These are phyloP conservation scores for Calycopis cecrops DNA, from an alignment of 1,140 invertebrate genomes.

Conservation along the genomic window DNA sequence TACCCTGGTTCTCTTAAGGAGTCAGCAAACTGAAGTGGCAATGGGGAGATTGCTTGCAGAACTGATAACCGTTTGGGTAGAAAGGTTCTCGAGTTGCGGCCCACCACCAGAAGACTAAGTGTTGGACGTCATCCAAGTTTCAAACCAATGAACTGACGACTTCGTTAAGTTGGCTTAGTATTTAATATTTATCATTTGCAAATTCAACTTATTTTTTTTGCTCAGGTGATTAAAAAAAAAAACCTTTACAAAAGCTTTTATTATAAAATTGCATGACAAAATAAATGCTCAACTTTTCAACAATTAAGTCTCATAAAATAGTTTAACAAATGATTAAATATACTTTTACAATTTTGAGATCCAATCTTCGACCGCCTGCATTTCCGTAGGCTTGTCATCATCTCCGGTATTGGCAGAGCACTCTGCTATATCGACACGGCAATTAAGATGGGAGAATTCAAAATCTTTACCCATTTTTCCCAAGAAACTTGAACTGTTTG, in stretches of 20 bases:
- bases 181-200: no score
- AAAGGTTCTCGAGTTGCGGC: no score
- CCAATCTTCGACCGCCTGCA: conserved; percentile 80
- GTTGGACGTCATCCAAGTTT: no score
- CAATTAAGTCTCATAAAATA: not conserved
- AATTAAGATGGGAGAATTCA: conserved; percentile 83
- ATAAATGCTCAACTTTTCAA: conserved; percentile 1
- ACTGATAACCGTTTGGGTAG: no score
- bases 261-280: conserved; percentile 10
- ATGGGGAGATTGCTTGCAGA: no score
- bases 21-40: no score
- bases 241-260: not conserved
- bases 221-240: no score
- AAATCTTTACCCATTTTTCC: conserved; percentile 88
- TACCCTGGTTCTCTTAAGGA: no score
- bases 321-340: conserved; percentile 9
- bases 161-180: no score
- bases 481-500: conserved; percentile 77
- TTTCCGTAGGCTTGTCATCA: conserved; percentile 73
- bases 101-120: no score
- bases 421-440: conserved; percentile 85
- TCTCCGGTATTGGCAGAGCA: conserved; percentile 79
- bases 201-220: no score
- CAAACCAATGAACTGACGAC: no score
- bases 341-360: conserved; percentile 73